phyloP scores from a whole-genome alignment of 2,113 vertebrate species.

The Amphiprion percula region DNA sequence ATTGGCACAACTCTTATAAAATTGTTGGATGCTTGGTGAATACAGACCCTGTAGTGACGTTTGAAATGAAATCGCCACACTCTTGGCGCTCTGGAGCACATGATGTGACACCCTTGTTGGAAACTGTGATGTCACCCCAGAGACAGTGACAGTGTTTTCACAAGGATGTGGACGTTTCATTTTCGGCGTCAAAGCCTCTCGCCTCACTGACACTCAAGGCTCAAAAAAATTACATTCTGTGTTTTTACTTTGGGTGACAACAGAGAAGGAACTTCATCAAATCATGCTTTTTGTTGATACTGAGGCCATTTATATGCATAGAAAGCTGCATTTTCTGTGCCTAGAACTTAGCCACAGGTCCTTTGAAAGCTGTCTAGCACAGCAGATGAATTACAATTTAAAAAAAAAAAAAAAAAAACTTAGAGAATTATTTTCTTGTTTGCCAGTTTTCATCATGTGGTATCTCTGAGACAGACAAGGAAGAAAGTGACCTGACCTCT shows the following conservation, averaged over 20 bases:
- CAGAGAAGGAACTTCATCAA: conserved; percentile 17
- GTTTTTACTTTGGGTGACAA: conserved; percentile 18
- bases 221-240: neutral
- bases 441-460: conserved; percentile 38
- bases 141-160: conserved; percentile 25
- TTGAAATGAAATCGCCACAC: conserved; percentile 23
- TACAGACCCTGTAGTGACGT: neutral
- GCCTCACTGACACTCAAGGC: conserved; percentile 34
- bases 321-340: neutral
- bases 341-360: neutral
- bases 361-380: conserved; percentile 9
- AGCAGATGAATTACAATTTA: conserved; percentile 7
- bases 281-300: neutral
- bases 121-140: conserved; percentile 44
- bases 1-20: neutral
- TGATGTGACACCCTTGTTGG: conserved; percentile 32
- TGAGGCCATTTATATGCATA: neutral
- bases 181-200: conserved; percentile 58
- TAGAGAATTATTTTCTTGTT: conserved; percentile 35
- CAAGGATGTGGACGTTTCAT: conserved; percentile 37
- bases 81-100: conserved; percentile 13
- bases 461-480: conserved; percentile 53
- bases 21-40: neutral
- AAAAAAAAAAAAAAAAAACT: conserved; percentile 9
- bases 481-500: conserved; percentile 56